Evolutionary conservation across 2,888 invertebrate genomes (phyloP).

Genomic region (Vanessa cardui): DNA sequence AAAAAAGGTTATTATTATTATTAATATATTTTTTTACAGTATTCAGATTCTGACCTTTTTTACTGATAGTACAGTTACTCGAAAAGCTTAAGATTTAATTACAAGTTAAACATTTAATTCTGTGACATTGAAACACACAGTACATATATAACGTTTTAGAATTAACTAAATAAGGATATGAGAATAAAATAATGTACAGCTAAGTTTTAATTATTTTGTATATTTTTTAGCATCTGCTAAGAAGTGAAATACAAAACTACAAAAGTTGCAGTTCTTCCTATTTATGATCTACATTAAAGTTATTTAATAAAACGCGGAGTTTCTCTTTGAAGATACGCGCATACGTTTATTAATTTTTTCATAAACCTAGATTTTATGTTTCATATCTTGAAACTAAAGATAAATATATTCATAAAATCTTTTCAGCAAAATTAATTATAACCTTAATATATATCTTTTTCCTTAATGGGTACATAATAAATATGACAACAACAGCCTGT

Average conservation of each 20-base stretch:
- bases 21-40: no score
- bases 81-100: no score
- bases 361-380: constrained; percentile 20
- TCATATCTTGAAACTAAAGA: constrained; percentile 24
- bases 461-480: neutral
- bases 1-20: no score
- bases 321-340: constrained; percentile 35
- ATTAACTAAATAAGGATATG: no score
- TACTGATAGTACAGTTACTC: no score
- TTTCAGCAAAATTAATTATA: neutral
- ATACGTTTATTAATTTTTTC: constrained; percentile 31
- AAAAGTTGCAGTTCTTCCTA: constrained; percentile 41
- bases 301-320: constrained; percentile 41
- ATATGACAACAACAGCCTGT: no score
- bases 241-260: constrained; percentile 36
- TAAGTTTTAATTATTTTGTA: neutral
- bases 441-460: neutral
- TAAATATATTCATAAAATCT: constrained; percentile 12
- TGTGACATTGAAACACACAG: no score
- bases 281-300: constrained; percentile 42
- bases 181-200: no score
- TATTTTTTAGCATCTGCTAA: neutral
- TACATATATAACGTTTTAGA: no score
- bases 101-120: no score
- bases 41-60: no score